phyloP scores from a whole-genome alignment of 2,797 vertebrate species.

The Prionace glauca region DNA sequence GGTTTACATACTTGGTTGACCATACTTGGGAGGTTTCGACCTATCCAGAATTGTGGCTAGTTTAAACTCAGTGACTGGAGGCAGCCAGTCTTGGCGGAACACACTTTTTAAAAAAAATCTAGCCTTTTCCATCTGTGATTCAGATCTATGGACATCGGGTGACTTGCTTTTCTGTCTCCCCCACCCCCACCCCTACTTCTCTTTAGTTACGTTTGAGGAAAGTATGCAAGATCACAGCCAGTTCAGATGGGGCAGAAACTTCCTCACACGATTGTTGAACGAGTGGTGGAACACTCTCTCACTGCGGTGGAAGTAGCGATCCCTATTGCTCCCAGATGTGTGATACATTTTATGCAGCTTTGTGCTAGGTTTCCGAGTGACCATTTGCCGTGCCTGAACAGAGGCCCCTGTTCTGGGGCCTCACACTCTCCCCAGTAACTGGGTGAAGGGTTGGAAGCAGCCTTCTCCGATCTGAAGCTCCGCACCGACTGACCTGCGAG shows the following conservation, averaged over 20 bases:
- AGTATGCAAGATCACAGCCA: not conserved
- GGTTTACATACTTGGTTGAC: too few relatives aligned
- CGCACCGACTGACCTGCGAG: not conserved
- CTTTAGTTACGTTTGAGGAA: not conserved
- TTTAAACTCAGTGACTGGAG: not conserved
- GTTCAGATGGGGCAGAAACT: conserved; percentile 1
- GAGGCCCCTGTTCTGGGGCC: not conserved
- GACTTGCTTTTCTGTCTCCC: not conserved
- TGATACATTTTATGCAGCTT: not conserved
- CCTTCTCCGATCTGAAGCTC: not conserved
- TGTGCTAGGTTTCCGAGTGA: not conserved
- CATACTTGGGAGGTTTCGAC: too few relatives aligned
- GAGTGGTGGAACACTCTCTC: not conserved
- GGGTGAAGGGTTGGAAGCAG: not conserved
- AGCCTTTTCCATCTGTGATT: not conserved
- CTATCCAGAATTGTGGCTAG: not conserved
- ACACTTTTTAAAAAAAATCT: not conserved
- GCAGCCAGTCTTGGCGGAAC: not conserved
- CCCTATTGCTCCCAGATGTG: conserved; percentile 5
- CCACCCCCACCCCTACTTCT: too few relatives aligned
- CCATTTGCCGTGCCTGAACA: not conserved
- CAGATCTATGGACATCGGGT: not conserved
- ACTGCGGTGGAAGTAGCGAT: not conserved
- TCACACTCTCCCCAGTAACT: not conserved
- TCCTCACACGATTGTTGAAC: not conserved